Conservation (phyloP, 2,113 vertebrate genomes). For the Burhinus oedicnemus region DNA sequence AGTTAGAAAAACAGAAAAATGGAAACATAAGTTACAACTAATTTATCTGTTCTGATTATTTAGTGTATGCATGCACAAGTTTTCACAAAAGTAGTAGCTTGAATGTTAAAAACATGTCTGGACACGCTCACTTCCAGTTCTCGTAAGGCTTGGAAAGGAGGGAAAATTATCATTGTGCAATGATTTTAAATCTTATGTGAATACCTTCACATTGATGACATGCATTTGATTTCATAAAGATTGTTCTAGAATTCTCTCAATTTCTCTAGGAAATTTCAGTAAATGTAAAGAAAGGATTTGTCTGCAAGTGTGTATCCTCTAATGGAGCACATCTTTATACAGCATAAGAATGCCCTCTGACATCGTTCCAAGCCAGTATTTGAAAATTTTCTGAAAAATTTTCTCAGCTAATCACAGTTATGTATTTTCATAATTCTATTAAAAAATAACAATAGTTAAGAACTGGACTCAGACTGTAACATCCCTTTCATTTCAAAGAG, state of each 20-base stretch:
- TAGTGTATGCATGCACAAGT: not conserved
- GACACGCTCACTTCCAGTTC: not conserved
- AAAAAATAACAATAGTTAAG: not conserved
- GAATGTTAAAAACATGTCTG: not conserved
- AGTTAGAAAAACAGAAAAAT: not conserved
- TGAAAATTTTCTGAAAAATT: not conserved
- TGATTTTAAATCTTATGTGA: not conserved
- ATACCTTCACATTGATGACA: not conserved
- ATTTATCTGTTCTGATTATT: not conserved
- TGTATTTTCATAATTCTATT: not conserved
- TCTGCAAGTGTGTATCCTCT: not conserved
- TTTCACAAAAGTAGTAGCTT: not conserved
- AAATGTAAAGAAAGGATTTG: not conserved
- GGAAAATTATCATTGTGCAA: not conserved
- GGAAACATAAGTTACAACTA: not conserved
- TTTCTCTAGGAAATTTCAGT: not conserved
- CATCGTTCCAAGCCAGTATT: not conserved
- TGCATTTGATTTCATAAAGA: not conserved
- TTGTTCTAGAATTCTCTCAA: not conserved
- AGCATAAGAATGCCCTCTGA: not conserved
- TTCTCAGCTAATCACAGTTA: not conserved
- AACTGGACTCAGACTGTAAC: not conserved
- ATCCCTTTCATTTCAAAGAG: not conserved
- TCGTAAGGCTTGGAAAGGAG: not conserved
- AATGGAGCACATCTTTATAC: not conserved